phyloP scores from a whole-genome alignment of 2,797 vertebrate species.

The Forpus xanthops region DNA sequence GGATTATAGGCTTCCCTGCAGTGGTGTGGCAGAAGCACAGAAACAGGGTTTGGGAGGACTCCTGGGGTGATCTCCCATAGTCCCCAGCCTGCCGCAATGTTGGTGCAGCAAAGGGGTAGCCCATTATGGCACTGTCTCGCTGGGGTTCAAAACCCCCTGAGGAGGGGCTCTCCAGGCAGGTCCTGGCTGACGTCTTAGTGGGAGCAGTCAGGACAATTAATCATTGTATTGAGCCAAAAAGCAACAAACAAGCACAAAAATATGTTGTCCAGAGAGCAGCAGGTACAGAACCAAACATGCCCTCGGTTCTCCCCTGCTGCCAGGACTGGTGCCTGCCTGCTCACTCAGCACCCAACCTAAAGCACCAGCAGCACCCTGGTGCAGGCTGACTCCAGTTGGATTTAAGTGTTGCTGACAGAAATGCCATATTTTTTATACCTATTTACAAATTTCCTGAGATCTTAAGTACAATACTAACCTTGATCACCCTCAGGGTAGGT shows the following conservation, averaged over 20 bases:
- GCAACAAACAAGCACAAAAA: neutral
- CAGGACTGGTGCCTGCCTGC: neutral
- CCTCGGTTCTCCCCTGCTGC: neutral
- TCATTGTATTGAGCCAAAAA: neutral
- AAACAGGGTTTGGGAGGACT: neutral
- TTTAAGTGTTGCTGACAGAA: neutral
- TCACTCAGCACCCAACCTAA: neutral
- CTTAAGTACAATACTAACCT: neutral
- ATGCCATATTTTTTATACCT: neutral
- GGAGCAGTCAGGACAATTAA: neutral
- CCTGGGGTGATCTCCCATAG: neutral
- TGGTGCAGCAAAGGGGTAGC: neutral
- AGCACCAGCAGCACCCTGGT: neutral
- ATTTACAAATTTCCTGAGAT: neutral
- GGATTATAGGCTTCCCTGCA: neutral
- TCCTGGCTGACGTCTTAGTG: neutral
- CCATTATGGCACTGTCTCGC: rapidly evolving
- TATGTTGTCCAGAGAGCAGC: neutral
- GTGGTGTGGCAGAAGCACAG: neutral
- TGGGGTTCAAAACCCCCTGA: rapidly evolving
- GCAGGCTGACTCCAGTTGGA: neutral
- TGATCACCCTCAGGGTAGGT: neutral
- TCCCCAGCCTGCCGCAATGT: rapidly evolving
- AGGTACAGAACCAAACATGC: neutral
- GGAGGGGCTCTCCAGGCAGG: neutral